Base-by-base conservation (phyloP, 2,797 vertebrate species). In the Falco peregrinus region DNA sequence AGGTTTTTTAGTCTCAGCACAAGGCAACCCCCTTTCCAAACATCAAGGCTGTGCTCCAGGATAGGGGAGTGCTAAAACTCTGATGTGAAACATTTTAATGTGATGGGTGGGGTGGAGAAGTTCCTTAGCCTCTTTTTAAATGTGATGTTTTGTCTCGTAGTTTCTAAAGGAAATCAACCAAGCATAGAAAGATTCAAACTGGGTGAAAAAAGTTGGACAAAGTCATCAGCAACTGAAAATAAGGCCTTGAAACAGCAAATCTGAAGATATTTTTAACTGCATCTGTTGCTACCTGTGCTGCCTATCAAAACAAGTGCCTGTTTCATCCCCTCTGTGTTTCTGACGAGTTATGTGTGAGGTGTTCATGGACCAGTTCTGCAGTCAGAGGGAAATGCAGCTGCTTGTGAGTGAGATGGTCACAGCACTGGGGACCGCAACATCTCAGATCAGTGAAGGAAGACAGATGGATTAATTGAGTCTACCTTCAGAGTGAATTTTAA, bases 191-290 rank as follows among this genome's bases (percentile, higher is more conserved):
- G 29, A 71, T 29, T 86, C 24, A 68, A 60, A 8, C 13, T 54
- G 15, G 26, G 18, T 31, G 10, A 82, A 73, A 80, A 79, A 59
- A 73, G 21, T 48, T 57, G 29, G 24, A 68, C 10, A 50, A 93
- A 84, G 14, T 64, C 15, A 80, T 70, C 60, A 91, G 35, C 53
- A 83, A 47, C 45, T 83, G 75, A 91, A 94, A 95, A 90, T 26
- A 85, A 79, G 29, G 10, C 50, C n/a, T 83, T 83, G 25, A 71
- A 88, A 83, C n/a, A 67, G 56, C 29, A 91, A 78, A 47, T 71
- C 64, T 89, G 45, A 54, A 21, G 69, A 31, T 85, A 81, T 71
- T 89, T 94, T 93, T 45, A 91, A 54, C 22, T 56, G n/a, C 48
- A 50, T 69, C 39, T 71, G 18, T 73, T 92, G 68, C 79, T 87